Evolutionary conservation across 2,113 vertebrate species (phyloP).

Genomic region (Callocephalon fimbriatum): DNA sequence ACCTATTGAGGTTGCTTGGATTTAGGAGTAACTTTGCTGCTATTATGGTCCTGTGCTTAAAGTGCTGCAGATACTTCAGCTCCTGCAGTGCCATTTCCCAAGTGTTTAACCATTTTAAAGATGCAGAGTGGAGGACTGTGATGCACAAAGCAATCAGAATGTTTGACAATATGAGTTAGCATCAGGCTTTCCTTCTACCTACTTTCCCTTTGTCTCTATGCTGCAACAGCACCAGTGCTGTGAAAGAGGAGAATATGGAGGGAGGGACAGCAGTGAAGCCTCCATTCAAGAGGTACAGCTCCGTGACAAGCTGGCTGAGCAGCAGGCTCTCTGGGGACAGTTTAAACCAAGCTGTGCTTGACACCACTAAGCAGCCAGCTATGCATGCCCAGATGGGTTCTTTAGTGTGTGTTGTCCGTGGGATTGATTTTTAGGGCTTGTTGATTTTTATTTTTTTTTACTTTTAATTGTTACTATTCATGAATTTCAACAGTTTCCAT

Average conservation of each 20-base stretch:
- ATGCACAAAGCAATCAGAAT: background rate
- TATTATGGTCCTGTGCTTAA: background rate
- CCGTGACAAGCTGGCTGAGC: background rate
- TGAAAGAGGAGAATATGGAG: background rate
- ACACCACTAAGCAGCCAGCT: background rate
- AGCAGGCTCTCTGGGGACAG: background rate
- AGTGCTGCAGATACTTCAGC: background rate
- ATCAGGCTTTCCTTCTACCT: background rate
- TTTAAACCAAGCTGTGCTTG: background rate
- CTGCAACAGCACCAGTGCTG: background rate
- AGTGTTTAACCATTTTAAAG: background rate
- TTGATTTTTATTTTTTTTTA: background rate
- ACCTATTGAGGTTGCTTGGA: background rate
- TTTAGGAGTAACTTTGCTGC: background rate
- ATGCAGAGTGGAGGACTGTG: accelerated
- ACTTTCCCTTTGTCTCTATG: background rate
- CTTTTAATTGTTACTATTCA: background rate
- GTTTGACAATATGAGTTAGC: background rate
- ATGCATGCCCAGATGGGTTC: background rate
- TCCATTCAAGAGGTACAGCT: background rate
- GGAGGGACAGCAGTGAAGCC: background rate
- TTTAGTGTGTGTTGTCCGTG: background rate
- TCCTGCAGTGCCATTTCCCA: background rate
- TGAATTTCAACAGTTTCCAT: background rate
- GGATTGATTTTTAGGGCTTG: background rate